A percentile compares a stretch with the other conserved stretches of the same genome.
These are phyloP conservation scores for Anagrus nilaparvatae DNA, from an alignment of 1,140 invertebrate species.

Conservation along the genomic window DNA sequence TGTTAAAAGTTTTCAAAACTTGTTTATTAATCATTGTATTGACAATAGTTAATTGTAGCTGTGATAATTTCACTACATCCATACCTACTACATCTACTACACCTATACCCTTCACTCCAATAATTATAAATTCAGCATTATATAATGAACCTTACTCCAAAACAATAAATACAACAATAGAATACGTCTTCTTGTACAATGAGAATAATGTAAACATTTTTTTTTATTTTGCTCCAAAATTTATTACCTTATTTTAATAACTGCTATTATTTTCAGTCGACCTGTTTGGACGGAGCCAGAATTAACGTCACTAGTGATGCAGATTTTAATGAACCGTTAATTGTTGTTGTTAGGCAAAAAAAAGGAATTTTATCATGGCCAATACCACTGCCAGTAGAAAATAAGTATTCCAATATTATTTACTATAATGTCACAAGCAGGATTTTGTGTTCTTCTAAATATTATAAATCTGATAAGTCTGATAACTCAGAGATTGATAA, in stretches of 20 bases:
- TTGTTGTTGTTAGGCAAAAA: slow-evolving; percentile 46
- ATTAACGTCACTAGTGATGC: slow-evolving; percentile 34
- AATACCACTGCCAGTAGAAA: slow-evolving; percentile 42
- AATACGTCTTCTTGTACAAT: slow-evolving; percentile 22
- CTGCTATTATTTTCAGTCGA: slow-evolving; percentile 19
- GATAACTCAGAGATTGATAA: slow-evolving; percentile 22
- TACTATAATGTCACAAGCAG: slow-evolving; percentile 37
- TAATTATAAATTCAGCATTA: slow-evolving; percentile 12
- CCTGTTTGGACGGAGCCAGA: slow-evolving; percentile 20
- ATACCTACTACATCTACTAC: too few relatives aligned
- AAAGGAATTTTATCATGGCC: slow-evolving; percentile 46
- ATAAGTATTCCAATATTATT: slow-evolving; percentile 19
- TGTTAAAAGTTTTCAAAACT: too few relatives aligned
- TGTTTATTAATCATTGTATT: too few relatives aligned
- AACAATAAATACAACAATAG: slow-evolving; percentile 17
- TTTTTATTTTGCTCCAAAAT: slow-evolving; percentile 1
- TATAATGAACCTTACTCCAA: slow-evolving; percentile 14
- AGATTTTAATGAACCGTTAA: slow-evolving; percentile 36
- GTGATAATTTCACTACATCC: too few relatives aligned
- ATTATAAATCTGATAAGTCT: slow-evolving; percentile 21
- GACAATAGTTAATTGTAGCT: too few relatives aligned
- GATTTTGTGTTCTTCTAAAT: slow-evolving; percentile 44
- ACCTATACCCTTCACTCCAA: slow-evolving; percentile 12
- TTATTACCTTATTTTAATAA: background rate
- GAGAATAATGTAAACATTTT: slow-evolving; percentile 15